Evolutionary conservation across 2,888 invertebrate genomes (phyloP), one percentile per base, ranked within the genome.

Genomic region (Hetaerina titia): DNA sequence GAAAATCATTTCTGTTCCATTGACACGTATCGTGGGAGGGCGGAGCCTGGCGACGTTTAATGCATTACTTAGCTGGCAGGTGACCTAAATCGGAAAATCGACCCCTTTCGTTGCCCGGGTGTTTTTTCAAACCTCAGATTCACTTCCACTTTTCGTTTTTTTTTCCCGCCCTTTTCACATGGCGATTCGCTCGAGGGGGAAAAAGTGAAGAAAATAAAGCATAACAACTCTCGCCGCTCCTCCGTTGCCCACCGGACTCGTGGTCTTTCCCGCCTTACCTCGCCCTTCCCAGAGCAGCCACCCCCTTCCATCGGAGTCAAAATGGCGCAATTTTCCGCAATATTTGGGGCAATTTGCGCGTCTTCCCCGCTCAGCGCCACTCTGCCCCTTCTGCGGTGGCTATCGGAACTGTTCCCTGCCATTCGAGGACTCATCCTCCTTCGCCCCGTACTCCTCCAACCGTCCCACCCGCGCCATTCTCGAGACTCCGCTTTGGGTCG

Each of bases 301-400:
- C n/a, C 89, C 57, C 13, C 45, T 11, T 60, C 90, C 2, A 63
- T 13, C 13, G 92, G 69, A 69, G 69, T n/a, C 45, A 57, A n/a
- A 92, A 92, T 92, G 92, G 92, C 15, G 92, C 92, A 92, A 92
- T 92, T 92, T 69, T 92, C 92, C 92, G 92, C 92, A 92, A 92
- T 92, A 92, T 92, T 92, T 69, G 69, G 56, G 45, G 69, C 92
- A 92, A 92, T 92, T 92, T 92, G 92, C n/a, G 90, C 64, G 11
- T 64, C 64, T 90, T 64, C 5, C 63, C 90, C 60, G 63, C n/a
- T 63, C 57, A 22, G 11, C 31, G 56, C 56, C 90, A 19, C 45
- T 92, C 64, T 25, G 60, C 63, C 57, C 17, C 56, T 25, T 90
- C 63, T 60, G 63, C 60, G 63, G 90, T 31, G 90, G 19, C 7